Evolutionary conservation across 2,113 vertebrate genomes (phyloP).

Genomic region (Trochalopteron elliotii): DNA sequence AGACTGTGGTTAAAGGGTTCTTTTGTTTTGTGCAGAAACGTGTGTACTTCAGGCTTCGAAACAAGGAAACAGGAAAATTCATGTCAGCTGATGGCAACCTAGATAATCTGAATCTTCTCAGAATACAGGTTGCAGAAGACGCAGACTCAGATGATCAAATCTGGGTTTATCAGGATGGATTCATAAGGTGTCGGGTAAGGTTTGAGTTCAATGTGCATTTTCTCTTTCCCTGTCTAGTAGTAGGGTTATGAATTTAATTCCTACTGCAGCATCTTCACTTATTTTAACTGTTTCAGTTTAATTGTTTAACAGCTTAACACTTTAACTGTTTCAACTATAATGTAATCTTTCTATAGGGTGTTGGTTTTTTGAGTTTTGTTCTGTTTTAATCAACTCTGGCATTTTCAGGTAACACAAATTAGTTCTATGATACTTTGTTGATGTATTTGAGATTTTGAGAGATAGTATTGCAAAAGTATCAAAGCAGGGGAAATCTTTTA

Average conservation of each 20-base stretch:
- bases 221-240: not conserved
- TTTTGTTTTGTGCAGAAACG: conserved; percentile 76
- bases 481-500: not conserved
- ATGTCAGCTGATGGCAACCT: conserved; percentile 88
- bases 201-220: not conserved
- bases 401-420: not conserved
- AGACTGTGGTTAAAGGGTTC: not conserved
- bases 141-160: conserved; percentile 84
- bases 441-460: not conserved
- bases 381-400: not conserved
- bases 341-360: not conserved
- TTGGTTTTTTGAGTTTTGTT: not conserved
- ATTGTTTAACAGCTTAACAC: too few relatives aligned
- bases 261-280: not conserved
- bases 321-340: not conserved
- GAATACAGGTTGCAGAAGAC: conserved; percentile 87
- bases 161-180: conserved; percentile 90
- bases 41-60: conserved; percentile 85
- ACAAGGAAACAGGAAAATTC: conserved; percentile 81
- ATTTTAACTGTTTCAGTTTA: not conserved
- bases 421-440: not conserved
- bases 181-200: conserved; percentile 86
- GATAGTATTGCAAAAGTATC: not conserved
- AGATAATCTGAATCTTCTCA: conserved; percentile 89
- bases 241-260: not conserved